Conservation (phyloP, 1,140 invertebrate genomes). For the Drosophila suzukii region DNA sequence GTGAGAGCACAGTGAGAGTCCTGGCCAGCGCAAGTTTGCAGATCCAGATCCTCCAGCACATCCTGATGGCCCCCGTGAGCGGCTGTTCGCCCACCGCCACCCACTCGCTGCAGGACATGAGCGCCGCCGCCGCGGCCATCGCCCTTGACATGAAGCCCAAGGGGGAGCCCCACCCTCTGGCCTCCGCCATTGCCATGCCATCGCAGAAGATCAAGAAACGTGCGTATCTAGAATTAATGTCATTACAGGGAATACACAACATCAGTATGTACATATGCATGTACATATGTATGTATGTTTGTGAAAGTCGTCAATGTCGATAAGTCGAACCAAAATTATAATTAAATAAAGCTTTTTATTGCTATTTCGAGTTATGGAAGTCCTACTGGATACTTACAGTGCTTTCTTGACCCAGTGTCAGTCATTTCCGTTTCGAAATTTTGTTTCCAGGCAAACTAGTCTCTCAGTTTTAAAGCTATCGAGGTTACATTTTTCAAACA, state of each 20-base stretch:
- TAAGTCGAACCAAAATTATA: neutral
- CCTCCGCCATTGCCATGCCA: conserved; percentile 19
- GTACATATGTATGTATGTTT: neutral
- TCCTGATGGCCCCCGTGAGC: conserved; percentile 67
- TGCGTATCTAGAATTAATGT: conserved; percentile 50
- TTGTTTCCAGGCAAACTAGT: no score
- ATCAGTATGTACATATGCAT: neutral
- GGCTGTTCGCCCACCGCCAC: conserved; percentile 57
- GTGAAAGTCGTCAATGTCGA: neutral
- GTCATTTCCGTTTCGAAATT: no score
- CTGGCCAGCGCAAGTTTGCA: conserved; percentile 43
- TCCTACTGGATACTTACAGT: neutral
- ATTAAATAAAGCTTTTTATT: neutral
- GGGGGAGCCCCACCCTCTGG: conserved; percentile 30
- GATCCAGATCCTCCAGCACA: conserved; percentile 52
- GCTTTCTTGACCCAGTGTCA: neutral
- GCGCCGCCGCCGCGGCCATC: conserved; percentile 69
- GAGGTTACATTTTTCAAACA: no score
- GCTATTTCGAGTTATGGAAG: neutral
- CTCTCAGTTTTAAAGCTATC: no score
- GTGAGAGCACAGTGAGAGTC: conserved; percentile 16
- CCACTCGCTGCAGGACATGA: conserved; percentile 72
- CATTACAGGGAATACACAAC: neutral
- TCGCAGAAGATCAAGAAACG: conserved; percentile 79
- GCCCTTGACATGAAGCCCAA: conserved; percentile 76